These are phyloP conservation scores for Drosophila ironensis DNA, from an alignment of 1,140 invertebrate genomes.

Conservation along the genomic window DNA sequence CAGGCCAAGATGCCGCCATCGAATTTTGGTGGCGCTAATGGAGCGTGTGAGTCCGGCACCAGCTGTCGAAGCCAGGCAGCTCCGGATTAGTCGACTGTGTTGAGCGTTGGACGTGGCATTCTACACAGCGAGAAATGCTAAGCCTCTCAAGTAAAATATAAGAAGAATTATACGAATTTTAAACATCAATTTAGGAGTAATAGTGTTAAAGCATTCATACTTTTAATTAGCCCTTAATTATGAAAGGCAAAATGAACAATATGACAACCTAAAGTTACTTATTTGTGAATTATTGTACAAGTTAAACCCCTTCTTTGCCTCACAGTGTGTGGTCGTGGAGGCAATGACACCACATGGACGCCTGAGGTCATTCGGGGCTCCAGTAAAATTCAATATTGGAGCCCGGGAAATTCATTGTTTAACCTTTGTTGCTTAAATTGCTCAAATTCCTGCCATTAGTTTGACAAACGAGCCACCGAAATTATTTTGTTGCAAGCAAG, in stretches of 20 bases:
- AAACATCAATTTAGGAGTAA: no score
- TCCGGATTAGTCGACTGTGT: slow-evolving; percentile 59
- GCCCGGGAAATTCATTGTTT: slow-evolving; percentile 73
- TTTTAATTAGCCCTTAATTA: no score
- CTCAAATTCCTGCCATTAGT: slow-evolving; percentile 77
- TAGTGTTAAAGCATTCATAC: no score
- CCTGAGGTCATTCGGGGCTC: slow-evolving; percentile 16
- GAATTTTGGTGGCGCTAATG: slow-evolving; percentile 61
- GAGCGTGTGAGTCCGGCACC: slow-evolving; percentile 66
- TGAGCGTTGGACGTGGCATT: background rate
- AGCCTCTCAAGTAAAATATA: background rate
- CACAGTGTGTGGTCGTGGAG: slow-evolving; percentile 1
- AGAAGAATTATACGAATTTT: no score
- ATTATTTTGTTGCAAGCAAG: slow-evolving; percentile 71
- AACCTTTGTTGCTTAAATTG: slow-evolving; percentile 80
- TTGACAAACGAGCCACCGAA: slow-evolving; percentile 76
- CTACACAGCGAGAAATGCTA: background rate
- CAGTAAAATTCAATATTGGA: slow-evolving; percentile 72
- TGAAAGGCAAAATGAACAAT: no score
- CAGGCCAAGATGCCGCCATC: slow-evolving; percentile 41
- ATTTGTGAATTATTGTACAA: no score
- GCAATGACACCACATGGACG: slow-evolving; percentile 42
- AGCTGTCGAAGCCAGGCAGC: slow-evolving; percentile 46
- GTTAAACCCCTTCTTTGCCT: background rate
- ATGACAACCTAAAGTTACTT: no score